Conservation (phyloP, 2,797 vertebrate genomes). For the Pseudochirops cupreus region DNA sequence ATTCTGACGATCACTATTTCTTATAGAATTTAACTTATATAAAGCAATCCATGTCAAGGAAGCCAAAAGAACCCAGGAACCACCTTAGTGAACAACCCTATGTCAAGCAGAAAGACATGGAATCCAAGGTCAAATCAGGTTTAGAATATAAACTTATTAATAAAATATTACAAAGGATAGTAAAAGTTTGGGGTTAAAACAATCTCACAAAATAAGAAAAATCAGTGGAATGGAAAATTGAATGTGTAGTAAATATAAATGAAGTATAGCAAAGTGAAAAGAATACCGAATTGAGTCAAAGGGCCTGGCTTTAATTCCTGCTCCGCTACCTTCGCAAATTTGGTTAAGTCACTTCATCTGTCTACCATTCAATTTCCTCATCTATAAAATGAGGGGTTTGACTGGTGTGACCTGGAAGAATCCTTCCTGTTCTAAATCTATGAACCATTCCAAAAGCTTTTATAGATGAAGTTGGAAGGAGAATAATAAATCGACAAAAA, state of each 20-base stretch:
- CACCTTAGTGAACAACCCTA: neutral
- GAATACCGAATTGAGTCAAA: neutral
- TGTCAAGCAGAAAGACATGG: neutral
- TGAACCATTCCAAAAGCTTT: neutral
- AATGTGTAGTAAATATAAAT: neutral
- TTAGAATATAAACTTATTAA: neutral
- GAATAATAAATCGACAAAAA: neutral
- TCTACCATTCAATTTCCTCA: neutral
- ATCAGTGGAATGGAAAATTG: neutral
- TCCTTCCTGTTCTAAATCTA: neutral
- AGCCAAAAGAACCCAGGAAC: neutral
- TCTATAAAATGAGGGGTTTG: neutral
- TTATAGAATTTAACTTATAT: neutral
- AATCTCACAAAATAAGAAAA: neutral
- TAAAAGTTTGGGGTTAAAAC: neutral
- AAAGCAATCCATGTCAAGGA: neutral
- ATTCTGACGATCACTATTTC: neutral
- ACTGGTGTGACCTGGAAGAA: neutral
- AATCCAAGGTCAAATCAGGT: neutral
- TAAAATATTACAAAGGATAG: neutral
- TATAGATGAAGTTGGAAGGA: neutral
- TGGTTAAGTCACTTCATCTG: neutral
- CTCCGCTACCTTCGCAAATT: neutral
- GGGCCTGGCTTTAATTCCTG: neutral
- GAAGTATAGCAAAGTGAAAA: neutral